These are phyloP conservation scores for Rhaphigaster nebulosa DNA, from an alignment of 2,888 invertebrate species.

Conservation along the genomic window DNA sequence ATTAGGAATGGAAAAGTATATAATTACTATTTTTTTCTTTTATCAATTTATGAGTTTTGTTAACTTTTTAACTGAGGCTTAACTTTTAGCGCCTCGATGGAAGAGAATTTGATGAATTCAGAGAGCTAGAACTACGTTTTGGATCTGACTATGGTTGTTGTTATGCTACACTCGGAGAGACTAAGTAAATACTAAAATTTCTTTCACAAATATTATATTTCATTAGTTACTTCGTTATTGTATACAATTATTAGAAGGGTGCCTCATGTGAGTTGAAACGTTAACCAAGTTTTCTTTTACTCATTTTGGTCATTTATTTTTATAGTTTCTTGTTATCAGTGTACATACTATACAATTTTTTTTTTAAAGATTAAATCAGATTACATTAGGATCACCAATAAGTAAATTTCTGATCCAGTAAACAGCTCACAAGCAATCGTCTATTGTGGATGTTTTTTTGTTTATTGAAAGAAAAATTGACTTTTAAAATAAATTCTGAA, in stretches of 20 bases:
- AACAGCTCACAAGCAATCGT: no score
- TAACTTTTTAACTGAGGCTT: neutral
- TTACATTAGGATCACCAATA: no score
- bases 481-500: no score
- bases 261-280: neutral
- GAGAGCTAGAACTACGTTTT: conserved; percentile 80
- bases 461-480: no score
- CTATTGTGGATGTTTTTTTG: no score
- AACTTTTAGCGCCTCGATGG: conserved; percentile 80
- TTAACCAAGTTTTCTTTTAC: neutral
- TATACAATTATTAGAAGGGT: neutral
- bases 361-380: no score
- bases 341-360: no score
- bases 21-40: neutral
- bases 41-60: neutral
- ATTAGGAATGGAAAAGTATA: conserved; percentile 77
- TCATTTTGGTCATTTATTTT: neutral
- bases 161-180: conserved; percentile 82
- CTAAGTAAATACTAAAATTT: conserved; percentile 72
- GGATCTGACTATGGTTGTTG: conserved; percentile 89
- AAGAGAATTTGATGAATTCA: conserved; percentile 80
- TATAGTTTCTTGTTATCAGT: no score
- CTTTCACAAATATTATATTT: neutral
- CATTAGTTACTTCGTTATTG: neutral
- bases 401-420: no score